A percentile compares a stretch with the other conserved stretches of the same genome.
These are phyloP conservation scores for Rhodophaea formosa DNA, from an alignment of 2,888 invertebrate genomes.

Conservation along the genomic window DNA sequence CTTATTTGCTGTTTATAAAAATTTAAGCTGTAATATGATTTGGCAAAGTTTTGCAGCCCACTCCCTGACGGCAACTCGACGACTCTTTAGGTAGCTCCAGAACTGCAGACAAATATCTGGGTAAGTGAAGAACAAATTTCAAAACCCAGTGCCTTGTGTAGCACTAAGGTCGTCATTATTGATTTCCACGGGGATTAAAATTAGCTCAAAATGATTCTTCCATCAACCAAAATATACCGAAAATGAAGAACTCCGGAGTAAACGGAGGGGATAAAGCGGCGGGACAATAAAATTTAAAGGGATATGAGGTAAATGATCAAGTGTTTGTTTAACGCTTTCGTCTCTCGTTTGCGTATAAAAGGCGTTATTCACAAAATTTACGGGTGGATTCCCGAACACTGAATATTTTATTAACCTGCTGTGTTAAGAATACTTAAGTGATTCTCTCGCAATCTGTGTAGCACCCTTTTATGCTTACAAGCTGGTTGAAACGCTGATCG, in stretches of 20 bases:
- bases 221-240: conserved; percentile 3
- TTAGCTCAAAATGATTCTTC: background rate
- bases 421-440: conserved; percentile 54
- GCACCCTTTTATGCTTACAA: conserved; percentile 51
- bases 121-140: too few species aligned
- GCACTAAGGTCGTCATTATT: too few species aligned
- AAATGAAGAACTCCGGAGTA: conserved; percentile 16
- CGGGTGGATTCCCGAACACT: conserved; percentile 39
- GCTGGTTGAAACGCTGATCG: conserved; percentile 47
- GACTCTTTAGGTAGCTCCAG: too few species aligned
- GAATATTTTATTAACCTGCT: conserved; percentile 56
- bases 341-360: conserved; percentile 31
- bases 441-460: conserved; percentile 35
- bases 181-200: too few species aligned
- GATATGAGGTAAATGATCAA: conserved; percentile 30
- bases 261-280: conserved; percentile 13
- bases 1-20: too few species aligned
- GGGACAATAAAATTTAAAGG: conserved; percentile 23
- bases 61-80: too few species aligned
- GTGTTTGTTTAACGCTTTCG: conserved; percentile 32
- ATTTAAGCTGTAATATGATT: too few species aligned
- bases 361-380: conserved; percentile 37
- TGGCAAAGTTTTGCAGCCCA: too few species aligned
- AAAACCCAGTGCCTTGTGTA: too few species aligned
- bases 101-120: too few species aligned